Conservation (phyloP, 2,113 vertebrate species). For the Oreochromis aureus region DNA sequence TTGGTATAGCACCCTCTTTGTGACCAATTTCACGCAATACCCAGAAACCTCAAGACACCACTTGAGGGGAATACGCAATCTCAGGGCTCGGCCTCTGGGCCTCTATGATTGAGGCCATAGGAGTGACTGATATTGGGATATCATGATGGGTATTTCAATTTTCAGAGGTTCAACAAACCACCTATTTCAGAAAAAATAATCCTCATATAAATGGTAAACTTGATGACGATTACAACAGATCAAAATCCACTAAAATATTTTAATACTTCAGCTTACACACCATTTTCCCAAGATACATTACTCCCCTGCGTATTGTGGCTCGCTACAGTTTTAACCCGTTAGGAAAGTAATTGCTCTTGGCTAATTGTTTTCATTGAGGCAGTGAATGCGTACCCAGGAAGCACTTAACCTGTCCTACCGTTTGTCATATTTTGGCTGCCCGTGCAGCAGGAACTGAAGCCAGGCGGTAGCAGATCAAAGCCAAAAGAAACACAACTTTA, state of each 20-base stretch:
- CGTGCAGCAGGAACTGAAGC: background rate
- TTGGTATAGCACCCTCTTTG: background rate
- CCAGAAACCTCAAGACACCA: background rate
- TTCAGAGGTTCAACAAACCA: background rate
- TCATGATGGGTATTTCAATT: background rate
- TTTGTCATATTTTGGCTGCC: background rate
- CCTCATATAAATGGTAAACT: background rate
- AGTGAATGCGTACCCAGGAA: background rate
- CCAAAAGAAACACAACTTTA: background rate
- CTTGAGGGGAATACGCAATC: background rate
- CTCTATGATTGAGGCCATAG: background rate
- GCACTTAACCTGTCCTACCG: background rate
- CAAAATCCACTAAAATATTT: background rate
- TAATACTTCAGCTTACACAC: background rate
- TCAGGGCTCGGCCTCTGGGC: fast-evolving
- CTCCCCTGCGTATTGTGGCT: background rate
- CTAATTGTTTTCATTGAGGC: conserved; percentile 22
- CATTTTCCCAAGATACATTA: background rate
- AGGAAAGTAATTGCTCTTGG: background rate
- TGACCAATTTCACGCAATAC: background rate
- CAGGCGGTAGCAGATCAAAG: background rate
- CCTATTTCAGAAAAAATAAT: background rate
- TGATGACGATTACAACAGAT: background rate
- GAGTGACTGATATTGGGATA: background rate
- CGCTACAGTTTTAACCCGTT: background rate